phyloP scores from a whole-genome alignment of 2,113 vertebrate genomes.

The Oreotrochilus melanogaster region DNA sequence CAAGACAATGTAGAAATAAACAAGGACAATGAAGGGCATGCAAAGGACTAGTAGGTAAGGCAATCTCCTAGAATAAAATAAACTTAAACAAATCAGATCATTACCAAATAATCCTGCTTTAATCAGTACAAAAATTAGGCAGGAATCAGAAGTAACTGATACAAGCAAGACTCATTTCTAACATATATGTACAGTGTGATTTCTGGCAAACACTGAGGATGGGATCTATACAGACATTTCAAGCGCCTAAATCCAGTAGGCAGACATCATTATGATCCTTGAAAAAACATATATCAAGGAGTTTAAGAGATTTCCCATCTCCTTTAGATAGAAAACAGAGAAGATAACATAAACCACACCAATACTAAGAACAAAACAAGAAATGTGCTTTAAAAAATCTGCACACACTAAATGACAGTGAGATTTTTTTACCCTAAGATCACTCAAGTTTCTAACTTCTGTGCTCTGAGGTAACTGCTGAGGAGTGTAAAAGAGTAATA shows the following conservation, averaged over 20 bases:
- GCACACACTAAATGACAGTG: background rate
- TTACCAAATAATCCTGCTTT: background rate
- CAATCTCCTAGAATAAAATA: slow-evolving; percentile 44
- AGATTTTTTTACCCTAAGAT: background rate
- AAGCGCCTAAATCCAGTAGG: background rate
- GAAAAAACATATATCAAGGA: background rate
- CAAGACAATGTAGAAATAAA: slow-evolving; percentile 65
- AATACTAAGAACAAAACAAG: background rate
- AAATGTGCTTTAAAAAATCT: background rate
- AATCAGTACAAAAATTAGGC: background rate
- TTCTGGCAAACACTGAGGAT: background rate
- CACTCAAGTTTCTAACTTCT: background rate
- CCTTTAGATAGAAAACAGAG: background rate
- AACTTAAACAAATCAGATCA: background rate
- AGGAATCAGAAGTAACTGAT: background rate
- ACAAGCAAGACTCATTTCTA: background rate
- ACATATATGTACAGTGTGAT: background rate
- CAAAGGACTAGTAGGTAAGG: background rate
- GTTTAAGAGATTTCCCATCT: background rate
- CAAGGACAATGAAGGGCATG: slow-evolving; percentile 12
- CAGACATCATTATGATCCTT: background rate
- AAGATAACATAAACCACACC: background rate
- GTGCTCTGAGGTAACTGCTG: background rate
- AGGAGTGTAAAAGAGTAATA: background rate
- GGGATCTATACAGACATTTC: background rate